Evolutionary conservation across 2,797 vertebrate genomes (phyloP).

Genomic region (Xyrichtys novacula): DNA sequence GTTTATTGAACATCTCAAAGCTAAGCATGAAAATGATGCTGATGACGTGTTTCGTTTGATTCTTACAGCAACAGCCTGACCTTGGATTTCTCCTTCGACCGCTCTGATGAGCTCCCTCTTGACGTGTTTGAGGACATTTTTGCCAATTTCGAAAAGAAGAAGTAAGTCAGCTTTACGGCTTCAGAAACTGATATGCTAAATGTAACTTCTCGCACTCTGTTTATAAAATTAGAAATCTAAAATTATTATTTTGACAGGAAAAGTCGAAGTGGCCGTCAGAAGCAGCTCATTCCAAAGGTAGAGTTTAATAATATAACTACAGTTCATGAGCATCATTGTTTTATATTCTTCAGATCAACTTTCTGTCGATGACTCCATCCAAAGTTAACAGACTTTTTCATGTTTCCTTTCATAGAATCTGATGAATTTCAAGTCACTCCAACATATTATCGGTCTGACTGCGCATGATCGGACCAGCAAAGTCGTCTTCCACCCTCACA

Average conservation of each 20-base stretch:
- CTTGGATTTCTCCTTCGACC: constrained; percentile 96
- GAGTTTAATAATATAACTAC: neutral
- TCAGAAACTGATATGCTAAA: neutral
- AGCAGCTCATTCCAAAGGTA: constrained; percentile 98
- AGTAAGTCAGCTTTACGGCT: constrained; percentile 84
- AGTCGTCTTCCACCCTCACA: constrained; percentile 88
- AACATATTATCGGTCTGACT: constrained; percentile 89
- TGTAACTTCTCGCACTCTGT: neutral
- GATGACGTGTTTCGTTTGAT: constrained; percentile 11
- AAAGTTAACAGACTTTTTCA: neutral
- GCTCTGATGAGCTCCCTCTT: constrained; percentile 90
- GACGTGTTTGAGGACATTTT: constrained; percentile 95
- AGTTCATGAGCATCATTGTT: too few relatives aligned
- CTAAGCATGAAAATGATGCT: neutral
- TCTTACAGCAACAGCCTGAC: constrained; percentile 83
- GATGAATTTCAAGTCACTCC: constrained; percentile 90
- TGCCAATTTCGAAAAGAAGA: constrained; percentile 91
- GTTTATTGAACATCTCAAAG: neutral
- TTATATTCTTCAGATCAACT: too few relatives aligned
- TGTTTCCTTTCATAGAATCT: constrained; percentile 87
- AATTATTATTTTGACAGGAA: constrained; percentile 83
- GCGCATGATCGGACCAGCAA: constrained; percentile 89
- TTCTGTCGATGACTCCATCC: neutral
- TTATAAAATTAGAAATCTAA: neutral
- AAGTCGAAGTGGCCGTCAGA: constrained; percentile 88